Base-by-base conservation (phyloP, 1,140 invertebrate species). In the Metopolophium dirhodum region DNA sequence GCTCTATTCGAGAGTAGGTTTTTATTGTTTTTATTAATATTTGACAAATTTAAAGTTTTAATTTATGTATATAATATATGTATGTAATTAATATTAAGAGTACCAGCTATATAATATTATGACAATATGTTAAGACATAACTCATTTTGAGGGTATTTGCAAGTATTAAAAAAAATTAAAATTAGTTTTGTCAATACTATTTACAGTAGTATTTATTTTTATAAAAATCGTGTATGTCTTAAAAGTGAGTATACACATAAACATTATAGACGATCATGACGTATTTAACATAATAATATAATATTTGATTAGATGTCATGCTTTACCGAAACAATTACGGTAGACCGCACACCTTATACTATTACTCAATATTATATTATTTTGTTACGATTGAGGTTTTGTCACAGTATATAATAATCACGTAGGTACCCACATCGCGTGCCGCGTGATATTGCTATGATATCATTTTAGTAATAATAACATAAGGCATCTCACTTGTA, bases 341-440 rank as follows among this genome's bases (percentile, higher is more conserved):
- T 77, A 77, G 61, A n/a, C 61, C 30, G n/a, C 61, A 77, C 30
- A 35, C n/a, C 30, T n/a, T 77, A 68, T 22, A 77, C n/a, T 77
- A n/a, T 77, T 18, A 77, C 14, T 77, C 30, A 77, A 77, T 77
- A 77, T n/a, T 68, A 68, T n/a, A n/a, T 68, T 11, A n/a, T 68
- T 11, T 9, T 68, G n/a, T n/a, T n/a, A 11, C 9, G 9, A 77
- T 77, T 77, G 61, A 35, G n/a, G 61, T 77, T 77, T 77, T n/a
- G n/a, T 77, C 61, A 77, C 61, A 30, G 61, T 77, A 77, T n/a
- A n/a, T 77, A 77, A 77, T 77, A 77, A 77, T n/a, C 61, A 77
- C 61, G n/a, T 18, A 41, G 41, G 41, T 4, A 20, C 20, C 51
- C 20, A 54, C n/a, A 77, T 77, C 6, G 61, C 61, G n/a, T 77